Percentiles rank a stretch among this genome's conserved stretches.
These are phyloP conservation scores for Caenorhabditis wallacei DNA, from an alignment of 2,888 invertebrate genomes.

Conservation along the genomic window DNA sequence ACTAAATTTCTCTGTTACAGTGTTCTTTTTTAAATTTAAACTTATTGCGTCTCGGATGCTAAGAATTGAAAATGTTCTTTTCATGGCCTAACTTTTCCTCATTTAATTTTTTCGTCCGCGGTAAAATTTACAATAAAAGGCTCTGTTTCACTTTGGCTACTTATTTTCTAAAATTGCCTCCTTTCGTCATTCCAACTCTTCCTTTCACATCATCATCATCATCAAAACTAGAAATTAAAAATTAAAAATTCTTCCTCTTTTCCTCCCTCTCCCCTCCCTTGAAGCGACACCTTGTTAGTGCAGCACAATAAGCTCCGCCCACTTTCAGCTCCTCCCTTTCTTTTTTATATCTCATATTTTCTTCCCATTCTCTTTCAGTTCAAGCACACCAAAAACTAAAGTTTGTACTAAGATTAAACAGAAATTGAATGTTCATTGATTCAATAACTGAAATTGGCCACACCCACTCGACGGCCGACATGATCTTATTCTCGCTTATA, in stretches of 20 bases:
- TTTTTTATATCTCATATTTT: neutral
- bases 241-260: constrained; percentile 20
- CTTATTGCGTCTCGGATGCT: too few relatives aligned
- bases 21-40: too few relatives aligned
- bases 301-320: constrained; percentile 23
- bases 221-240: too few relatives aligned
- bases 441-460: neutral
- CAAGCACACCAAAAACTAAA: neutral
- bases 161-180: too few relatives aligned
- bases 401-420: neutral
- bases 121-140: too few relatives aligned
- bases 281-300: constrained; percentile 8
- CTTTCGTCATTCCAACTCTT: too few relatives aligned
- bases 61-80: too few relatives aligned
- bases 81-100: too few relatives aligned
- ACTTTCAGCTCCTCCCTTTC: neutral
- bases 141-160: too few relatives aligned
- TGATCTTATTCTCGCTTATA: constrained; percentile 62
- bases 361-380: neutral
- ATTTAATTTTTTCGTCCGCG: too few relatives aligned
- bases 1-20: too few relatives aligned
- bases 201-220: too few relatives aligned
- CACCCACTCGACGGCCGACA: constrained; percentile 18
- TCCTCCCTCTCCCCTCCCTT: neutral
- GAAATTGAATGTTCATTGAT: constrained; percentile 37